Conservation (phyloP, 2,113 vertebrate genomes). For the Microtus pennsylvanicus region DNA sequence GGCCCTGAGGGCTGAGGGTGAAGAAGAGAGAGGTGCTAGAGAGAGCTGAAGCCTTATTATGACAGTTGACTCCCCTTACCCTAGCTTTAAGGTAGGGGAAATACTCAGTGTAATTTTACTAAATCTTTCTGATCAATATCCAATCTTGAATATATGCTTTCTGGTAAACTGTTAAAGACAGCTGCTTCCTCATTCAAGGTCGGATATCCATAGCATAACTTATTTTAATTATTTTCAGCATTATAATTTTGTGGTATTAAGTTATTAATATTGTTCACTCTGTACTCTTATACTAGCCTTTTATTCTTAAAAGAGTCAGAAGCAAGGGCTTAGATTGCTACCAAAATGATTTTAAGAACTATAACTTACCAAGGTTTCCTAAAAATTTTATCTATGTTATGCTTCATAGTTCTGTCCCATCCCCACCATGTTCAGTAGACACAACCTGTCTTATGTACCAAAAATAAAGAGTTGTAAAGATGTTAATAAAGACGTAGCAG, state of each 20-base stretch:
- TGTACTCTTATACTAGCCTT: background rate
- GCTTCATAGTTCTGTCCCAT: background rate
- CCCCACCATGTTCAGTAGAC: background rate
- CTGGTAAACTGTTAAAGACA: background rate
- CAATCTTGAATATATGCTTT: background rate
- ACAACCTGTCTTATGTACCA: background rate
- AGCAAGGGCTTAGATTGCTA: background rate
- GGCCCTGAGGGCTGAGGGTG: no score
- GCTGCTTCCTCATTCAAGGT: background rate
- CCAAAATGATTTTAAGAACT: background rate
- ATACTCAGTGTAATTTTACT: background rate
- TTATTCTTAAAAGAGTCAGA: slow-evolving; percentile 31
- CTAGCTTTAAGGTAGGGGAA: background rate
- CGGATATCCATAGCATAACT: background rate
- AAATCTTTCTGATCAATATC: background rate
- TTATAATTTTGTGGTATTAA: background rate
- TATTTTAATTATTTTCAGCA: background rate
- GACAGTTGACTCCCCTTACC: background rate
- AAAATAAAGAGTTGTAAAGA: no score
- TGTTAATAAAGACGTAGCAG: background rate
- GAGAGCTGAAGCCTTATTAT: background rate
- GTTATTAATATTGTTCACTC: background rate
- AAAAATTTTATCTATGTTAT: background rate
- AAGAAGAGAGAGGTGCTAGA: background rate
- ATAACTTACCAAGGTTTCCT: background rate